Evolutionary conservation across 2,888 invertebrate genomes (phyloP).

Genomic region (Tuberolachnus salignus): DNA sequence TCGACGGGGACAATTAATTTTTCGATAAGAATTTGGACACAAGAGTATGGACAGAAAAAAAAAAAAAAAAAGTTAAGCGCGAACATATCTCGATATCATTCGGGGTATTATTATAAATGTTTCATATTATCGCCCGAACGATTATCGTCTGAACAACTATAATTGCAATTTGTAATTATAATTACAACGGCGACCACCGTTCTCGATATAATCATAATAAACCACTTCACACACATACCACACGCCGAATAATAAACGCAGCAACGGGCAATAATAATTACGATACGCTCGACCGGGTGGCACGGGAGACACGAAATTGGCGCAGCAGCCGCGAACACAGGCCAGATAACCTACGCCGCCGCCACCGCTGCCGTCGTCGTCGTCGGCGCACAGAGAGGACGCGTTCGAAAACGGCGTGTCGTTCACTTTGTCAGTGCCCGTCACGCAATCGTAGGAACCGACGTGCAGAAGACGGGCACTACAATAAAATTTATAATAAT

Average conservation of each 20-base stretch:
- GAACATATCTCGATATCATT: neutral
- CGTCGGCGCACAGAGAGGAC: neutral
- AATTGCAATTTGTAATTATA: neutral
- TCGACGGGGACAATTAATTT: neutral
- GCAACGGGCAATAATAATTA: neutral
- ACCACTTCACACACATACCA: neutral
- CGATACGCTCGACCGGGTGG: neutral
- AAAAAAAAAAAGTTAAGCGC: too few species aligned
- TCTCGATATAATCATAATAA: slow-evolving; percentile 14
- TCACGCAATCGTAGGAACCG: neutral
- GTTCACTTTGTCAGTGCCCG: neutral
- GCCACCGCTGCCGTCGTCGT: too few species aligned
- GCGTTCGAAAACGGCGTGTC: neutral
- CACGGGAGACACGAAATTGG: neutral
- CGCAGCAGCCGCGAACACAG: slow-evolving; percentile 4
- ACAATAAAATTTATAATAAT: neutral
- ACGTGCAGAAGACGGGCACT: neutral
- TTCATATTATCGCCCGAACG: neutral
- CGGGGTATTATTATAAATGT: neutral
- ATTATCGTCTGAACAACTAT: neutral
- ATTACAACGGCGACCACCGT: neutral
- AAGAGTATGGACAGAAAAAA: neutral
- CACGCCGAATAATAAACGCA: neutral
- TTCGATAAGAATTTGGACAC: neutral
- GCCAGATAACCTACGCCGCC: neutral